Conservation (phyloP, 2,888 invertebrate genomes). For the Drosophila villosipedis region DNA sequence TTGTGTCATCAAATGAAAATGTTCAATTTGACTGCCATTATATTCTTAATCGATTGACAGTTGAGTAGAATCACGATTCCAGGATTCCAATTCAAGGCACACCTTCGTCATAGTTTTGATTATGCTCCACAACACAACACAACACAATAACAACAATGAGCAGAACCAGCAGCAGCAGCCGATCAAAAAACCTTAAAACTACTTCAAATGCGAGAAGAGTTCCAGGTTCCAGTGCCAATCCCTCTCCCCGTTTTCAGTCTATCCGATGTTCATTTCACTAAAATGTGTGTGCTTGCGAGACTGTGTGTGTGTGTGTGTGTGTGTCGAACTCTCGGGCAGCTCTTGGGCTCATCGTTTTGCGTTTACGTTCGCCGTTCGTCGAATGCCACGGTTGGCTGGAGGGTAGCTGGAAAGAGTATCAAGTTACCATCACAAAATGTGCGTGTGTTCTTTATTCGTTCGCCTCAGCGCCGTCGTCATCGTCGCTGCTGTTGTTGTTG, state of each 20-base stretch:
- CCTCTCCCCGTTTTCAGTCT: conserved; percentile 17
- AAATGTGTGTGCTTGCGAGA: conserved; percentile 21
- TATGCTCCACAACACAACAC: conserved; percentile 8
- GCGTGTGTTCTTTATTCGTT: conserved; percentile 82
- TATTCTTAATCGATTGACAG: conserved; percentile 33
- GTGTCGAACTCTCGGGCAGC: conserved; percentile 51
- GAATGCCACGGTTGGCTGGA: conserved; percentile 84
- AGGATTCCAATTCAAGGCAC: conserved; percentile 18
- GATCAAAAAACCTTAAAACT: conserved; percentile 33
- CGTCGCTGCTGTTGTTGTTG: conserved; percentile 22
- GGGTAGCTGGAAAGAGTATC: conserved; percentile 84
- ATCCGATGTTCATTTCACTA: conserved; percentile 45
- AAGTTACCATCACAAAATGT: conserved; percentile 80
- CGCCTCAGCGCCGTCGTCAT: conserved; percentile 55
- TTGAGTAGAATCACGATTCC: conserved; percentile 21
- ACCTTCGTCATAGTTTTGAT: conserved; percentile 42
- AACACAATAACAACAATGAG: conserved; percentile 13
- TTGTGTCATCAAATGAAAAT: neutral
- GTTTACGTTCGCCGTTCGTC: conserved; percentile 76
- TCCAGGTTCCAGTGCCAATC: conserved; percentile 40
- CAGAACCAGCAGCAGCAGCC: conserved; percentile 19
- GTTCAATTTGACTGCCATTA: conserved; percentile 14
- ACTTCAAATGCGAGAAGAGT: conserved; percentile 38
- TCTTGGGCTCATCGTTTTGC: conserved; percentile 58
- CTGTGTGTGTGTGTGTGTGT: conserved; percentile 33